Conservation (phyloP, 2,797 vertebrate species). For the Okamejei kenojei region DNA sequence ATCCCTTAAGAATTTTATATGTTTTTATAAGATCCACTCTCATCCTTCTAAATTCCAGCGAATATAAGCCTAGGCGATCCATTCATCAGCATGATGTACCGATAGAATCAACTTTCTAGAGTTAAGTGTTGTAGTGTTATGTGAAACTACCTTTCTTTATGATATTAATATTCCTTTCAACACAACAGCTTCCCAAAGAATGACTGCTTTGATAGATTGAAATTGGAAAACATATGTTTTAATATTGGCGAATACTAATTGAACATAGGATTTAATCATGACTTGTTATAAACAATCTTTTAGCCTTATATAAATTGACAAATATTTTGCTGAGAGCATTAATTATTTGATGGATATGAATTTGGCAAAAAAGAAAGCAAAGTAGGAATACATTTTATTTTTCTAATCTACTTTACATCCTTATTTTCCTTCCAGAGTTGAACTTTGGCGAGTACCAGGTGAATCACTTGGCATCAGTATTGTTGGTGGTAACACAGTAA, state of each 20-base stretch:
- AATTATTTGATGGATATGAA: conserved; percentile 47
- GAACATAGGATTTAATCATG: background rate
- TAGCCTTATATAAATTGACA: conserved; percentile 42
- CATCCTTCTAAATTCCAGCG: too few relatives aligned
- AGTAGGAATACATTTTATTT: conserved; percentile 42
- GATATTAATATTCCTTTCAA: background rate
- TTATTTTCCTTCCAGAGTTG: conserved; percentile 62
- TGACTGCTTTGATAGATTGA: background rate
- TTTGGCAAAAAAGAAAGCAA: conserved; percentile 41
- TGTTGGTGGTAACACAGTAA: conserved; percentile 81
- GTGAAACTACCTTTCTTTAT: background rate
- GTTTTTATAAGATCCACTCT: too few relatives aligned
- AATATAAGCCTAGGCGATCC: too few relatives aligned
- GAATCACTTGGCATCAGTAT: conserved; percentile 92
- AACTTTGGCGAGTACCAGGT: conserved; percentile 73
- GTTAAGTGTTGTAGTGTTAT: background rate
- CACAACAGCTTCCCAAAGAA: background rate
- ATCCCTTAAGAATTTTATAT: too few relatives aligned
- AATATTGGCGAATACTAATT: background rate
- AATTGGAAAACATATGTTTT: background rate
- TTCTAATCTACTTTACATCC: conserved; percentile 42
- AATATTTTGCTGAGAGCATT: conserved; percentile 42
- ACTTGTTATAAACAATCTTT: background rate
- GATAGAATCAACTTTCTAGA: background rate
- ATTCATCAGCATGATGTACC: too few relatives aligned